Evolutionary conservation across 2,888 invertebrate species (phyloP).

Genomic region (Margaritifera margaritifera): DNA sequence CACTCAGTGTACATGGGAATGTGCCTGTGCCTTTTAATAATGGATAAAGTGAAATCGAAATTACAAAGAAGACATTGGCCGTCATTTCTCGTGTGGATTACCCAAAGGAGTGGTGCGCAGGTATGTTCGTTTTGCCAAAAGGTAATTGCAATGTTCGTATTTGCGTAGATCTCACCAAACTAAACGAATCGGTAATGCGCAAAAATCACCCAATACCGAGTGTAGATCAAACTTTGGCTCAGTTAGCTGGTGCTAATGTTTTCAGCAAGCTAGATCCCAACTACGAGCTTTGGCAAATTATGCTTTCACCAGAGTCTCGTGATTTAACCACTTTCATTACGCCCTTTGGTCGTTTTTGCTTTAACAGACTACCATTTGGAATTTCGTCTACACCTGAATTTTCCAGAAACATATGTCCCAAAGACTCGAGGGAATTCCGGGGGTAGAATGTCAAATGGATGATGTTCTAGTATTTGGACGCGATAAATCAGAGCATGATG

Average conservation of each 20-base stretch:
- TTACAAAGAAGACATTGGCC: conserved; percentile 1
- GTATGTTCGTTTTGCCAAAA: conserved; percentile 3
- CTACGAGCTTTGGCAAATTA: too few species aligned
- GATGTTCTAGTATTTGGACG: too few species aligned
- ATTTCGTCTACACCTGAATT: too few species aligned
- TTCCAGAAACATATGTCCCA: too few species aligned
- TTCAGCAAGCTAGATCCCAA: too few species aligned
- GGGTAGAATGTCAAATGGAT: too few species aligned
- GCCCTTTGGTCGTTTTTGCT: too few species aligned
- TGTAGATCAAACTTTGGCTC: conserved; percentile 1
- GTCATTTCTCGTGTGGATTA: conserved; percentile 5
- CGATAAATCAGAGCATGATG: too few species aligned
- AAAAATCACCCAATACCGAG: conserved; percentile 1
- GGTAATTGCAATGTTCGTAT: conserved; percentile 1
- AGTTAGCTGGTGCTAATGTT: background rate
- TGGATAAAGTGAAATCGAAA: conserved; percentile 2
- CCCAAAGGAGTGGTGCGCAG: conserved; percentile 1
- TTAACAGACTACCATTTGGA: too few species aligned
- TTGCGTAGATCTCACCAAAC: background rate
- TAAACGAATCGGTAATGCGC: conserved; percentile 4
- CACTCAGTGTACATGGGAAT: background rate
- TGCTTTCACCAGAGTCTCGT: too few species aligned
- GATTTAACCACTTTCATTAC: too few species aligned
- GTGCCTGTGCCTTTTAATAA: conserved; percentile 4
- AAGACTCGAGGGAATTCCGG: too few species aligned